Evolutionary conservation across 2,888 invertebrate genomes (phyloP).

Genomic region (Phengaris alcon): DNA sequence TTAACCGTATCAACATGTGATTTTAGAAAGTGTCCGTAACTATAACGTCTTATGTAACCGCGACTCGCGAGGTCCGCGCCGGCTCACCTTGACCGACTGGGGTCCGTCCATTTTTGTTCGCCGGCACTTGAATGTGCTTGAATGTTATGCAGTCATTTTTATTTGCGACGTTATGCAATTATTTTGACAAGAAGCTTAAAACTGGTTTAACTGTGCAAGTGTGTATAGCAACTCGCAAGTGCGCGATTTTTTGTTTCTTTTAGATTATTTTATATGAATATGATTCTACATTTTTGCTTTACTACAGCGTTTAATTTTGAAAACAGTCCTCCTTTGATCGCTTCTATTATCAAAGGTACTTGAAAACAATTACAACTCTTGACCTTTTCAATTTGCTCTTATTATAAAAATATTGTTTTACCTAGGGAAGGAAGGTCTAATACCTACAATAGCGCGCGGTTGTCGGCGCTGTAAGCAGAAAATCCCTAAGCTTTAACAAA

Average conservation of each 20-base stretch:
- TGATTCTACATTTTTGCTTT: too few species aligned
- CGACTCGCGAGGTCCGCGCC: slow-evolving; percentile 7
- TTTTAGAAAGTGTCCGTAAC: not conserved
- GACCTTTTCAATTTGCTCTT: not conserved
- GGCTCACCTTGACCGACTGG: not conserved
- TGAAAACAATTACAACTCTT: not conserved
- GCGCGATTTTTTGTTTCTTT: too few species aligned
- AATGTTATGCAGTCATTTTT: slow-evolving; percentile 29
- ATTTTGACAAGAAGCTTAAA: not conserved
- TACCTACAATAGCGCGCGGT: too few species aligned
- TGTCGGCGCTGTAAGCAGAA: too few species aligned
- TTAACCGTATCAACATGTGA: slow-evolving; percentile 1
- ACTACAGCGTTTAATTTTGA: too few species aligned
- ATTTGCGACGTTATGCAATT: not conserved
- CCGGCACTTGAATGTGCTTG: slow-evolving; percentile 23
- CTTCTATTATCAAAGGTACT: not conserved
- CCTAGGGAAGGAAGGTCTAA: too few species aligned
- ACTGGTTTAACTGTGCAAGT: not conserved
- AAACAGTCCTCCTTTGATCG: too few species aligned
- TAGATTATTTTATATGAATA: too few species aligned
- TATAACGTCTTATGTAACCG: not conserved
- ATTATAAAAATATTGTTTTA: too few species aligned
- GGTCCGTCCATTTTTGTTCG: slow-evolving; percentile 17
- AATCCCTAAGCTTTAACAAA: too few species aligned
- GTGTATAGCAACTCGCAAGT: not conserved